phyloP scores from a whole-genome alignment of 2,797 vertebrate genomes.

The Chaunax sp. region DNA sequence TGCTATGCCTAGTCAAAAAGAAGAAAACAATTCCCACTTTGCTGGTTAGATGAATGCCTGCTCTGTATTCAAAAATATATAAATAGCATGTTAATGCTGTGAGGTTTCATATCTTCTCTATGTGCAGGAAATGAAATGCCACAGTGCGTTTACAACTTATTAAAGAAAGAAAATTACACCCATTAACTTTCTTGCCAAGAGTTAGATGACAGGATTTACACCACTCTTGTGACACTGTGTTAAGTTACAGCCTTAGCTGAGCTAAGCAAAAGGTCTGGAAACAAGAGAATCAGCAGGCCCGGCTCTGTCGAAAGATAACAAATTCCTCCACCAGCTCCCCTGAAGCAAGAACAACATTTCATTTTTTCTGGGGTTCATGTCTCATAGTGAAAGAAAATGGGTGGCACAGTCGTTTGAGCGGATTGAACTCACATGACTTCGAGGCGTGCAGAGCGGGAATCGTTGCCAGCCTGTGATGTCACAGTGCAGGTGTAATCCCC shows the following conservation, averaged over 20 bases:
- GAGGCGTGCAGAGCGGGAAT: slow-evolving; percentile 88
- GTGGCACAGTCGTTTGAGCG: not conserved
- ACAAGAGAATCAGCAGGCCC: not conserved
- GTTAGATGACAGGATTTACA: not conserved
- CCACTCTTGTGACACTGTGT: not conserved
- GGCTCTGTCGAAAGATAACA: not conserved
- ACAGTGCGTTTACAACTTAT: not conserved
- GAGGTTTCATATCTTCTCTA: not conserved
- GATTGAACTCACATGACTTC: slow-evolving; percentile 95
- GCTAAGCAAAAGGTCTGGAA: not conserved
- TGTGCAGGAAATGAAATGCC: no score
- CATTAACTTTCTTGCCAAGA: not conserved
- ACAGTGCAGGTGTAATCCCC: slow-evolving; percentile 95
- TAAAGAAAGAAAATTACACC: not conserved
- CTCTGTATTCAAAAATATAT: slow-evolving; percentile 2
- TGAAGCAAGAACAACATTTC: not conserved
- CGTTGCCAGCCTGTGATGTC: slow-evolving; percentile 90
- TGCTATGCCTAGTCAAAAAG: slow-evolving; percentile 9
- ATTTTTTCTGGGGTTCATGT: not conserved
- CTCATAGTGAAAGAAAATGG: not conserved
- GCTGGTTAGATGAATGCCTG: not conserved
- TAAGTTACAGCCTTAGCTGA: not conserved
- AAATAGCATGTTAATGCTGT: not conserved
- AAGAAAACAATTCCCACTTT: slow-evolving; percentile 7
- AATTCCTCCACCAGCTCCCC: not conserved